A percentile compares a stretch with the other conserved stretches of the same genome.
These are phyloP conservation scores for Heliconius sara DNA, from an alignment of 2,888 invertebrate species.

Conservation along the genomic window DNA sequence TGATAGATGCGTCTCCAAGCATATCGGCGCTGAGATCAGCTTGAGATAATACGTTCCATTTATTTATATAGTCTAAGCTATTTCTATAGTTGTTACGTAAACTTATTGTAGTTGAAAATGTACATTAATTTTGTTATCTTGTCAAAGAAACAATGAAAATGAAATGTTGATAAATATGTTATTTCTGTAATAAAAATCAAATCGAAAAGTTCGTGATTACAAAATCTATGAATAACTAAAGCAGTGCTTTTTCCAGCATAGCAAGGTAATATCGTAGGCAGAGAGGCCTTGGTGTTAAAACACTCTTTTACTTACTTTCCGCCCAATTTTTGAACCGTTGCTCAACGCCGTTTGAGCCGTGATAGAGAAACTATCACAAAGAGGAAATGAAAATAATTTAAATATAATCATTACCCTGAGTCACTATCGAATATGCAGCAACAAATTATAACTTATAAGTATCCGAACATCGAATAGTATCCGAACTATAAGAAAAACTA, in stretches of 20 bases:
- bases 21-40: slow-evolving; percentile 51
- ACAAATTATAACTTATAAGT: no score
- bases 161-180: background rate
- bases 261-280: background rate
- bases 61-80: slow-evolving; percentile 41
- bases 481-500: no score
- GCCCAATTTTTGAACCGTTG: no score
- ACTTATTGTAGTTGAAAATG: slow-evolving; percentile 21
- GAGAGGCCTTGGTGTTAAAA: background rate
- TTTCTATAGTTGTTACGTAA: slow-evolving; percentile 21
- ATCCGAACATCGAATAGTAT: no score
- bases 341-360: no score
- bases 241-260: background rate
- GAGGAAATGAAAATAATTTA: no score
- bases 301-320: background rate
- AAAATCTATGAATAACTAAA: background rate
- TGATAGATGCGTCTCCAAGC: slow-evolving; percentile 58
- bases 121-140: slow-evolving; percentile 12
- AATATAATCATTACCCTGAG: no score
- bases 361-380: no score
- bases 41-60: slow-evolving; percentile 55
- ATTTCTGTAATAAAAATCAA: background rate
- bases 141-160: slow-evolving; percentile 5
- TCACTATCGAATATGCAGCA: no score
- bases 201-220: background rate